Base-by-base conservation (phyloP, 2,797 vertebrate genomes). In the Silurus lanzhouensis region DNA sequence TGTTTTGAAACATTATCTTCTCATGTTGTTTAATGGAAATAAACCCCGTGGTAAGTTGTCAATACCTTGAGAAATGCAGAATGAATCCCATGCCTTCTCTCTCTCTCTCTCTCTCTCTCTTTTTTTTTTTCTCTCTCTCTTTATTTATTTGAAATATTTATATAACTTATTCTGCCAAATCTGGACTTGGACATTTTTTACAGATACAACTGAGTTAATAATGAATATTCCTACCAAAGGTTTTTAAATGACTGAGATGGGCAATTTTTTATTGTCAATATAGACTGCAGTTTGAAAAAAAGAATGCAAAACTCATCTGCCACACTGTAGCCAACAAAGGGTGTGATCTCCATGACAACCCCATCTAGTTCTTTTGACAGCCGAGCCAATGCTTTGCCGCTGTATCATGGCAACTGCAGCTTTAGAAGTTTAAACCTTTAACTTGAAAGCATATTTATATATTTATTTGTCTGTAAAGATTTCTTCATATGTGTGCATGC, bases 301-400 rank as follows among this genome's bases (percentile, higher is more conserved):
- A 31, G 22, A n/a, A 17, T 17, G 27, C 66, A 74, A 60, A 86
- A 74, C 67, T 72, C 79, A 76, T 76, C 52, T 46, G 52, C 68
- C 38, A 76, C 77, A 67, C 68, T 76, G 58, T 15, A 46, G 48
- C 60, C 58, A 46, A 17, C 27, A 55, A 75, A 22, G 31, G 77
- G 67, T 71, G 13, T 83, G 17, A 87, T 84, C 83, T 52, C 86
- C 86, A 87, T 85, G 86, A 83, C 86, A 87, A 87, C 83, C 70
- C 46, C 25, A 82, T 82, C 83, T 82, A 84, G 27, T n/a, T 25
- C 58, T 52, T 85, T 76, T 87, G 77, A 87, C 86, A 84, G 78
- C 25, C 77, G 80, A 74, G 82, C 31, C 78, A n/a, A 70, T 20
- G n/a, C 57, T 77, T 83, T 27, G 31, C 83, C 70, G 48, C 79